A percentile compares a stretch with the other conserved stretches of the same genome.
These are phyloP conservation scores for Eupeodes latifasciatus DNA, from an alignment of 2,888 invertebrate species.

Conservation along the genomic window DNA sequence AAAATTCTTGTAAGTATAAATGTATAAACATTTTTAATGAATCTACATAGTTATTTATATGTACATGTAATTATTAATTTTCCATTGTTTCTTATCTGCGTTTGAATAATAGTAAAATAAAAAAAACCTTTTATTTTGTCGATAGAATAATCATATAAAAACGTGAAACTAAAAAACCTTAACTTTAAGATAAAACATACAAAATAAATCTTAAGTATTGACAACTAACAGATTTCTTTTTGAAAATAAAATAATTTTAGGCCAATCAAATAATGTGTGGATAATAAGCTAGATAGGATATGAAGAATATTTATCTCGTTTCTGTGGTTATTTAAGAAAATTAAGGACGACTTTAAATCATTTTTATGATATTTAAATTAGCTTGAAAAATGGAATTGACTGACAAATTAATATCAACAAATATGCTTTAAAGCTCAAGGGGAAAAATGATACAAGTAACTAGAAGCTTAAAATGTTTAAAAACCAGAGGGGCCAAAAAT, in stretches of 20 bases:
- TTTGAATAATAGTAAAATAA: slow-evolving; percentile 22
- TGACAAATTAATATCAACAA: no score
- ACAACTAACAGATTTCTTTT: slow-evolving; percentile 24
- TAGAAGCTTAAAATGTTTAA: no score
- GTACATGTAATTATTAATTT: slow-evolving; percentile 8
- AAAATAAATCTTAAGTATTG: slow-evolving; percentile 66
- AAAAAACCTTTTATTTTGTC: slow-evolving; percentile 55
- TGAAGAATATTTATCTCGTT: no score
- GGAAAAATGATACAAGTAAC: no score
- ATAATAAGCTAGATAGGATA: no score
- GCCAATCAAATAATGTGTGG: no score
- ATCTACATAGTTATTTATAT: slow-evolving; percentile 25
- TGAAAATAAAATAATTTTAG: neutral
- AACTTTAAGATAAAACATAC: slow-evolving; percentile 46
- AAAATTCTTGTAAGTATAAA: slow-evolving; percentile 28
- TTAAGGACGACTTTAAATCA: no score
- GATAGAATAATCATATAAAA: slow-evolving; percentile 51
- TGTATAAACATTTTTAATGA: slow-evolving; percentile 34
- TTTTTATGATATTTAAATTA: no score
- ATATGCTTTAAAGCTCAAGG: no score
- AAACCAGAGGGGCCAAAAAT: no score
- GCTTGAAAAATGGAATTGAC: no score
- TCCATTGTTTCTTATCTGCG: slow-evolving; percentile 35
- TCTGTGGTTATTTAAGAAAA: no score
- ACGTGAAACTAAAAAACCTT: slow-evolving; percentile 42